These are phyloP conservation scores for Chrysochloris asiatica DNA, from an alignment of 2,113 vertebrate genomes.

Conservation along the genomic window DNA sequence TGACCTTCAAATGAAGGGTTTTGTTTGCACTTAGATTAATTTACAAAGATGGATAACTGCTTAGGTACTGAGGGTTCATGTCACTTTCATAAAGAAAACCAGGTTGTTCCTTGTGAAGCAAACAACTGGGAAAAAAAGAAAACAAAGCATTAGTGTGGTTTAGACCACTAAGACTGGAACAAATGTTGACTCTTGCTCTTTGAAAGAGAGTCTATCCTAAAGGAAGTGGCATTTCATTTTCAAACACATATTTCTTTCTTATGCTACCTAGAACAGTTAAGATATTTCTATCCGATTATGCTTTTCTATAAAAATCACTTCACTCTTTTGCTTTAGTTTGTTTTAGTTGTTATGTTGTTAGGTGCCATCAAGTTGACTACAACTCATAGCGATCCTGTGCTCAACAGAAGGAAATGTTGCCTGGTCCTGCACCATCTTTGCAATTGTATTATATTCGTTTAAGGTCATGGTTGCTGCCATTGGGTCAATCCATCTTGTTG, in stretches of 20 bases:
- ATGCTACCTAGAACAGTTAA: neutral
- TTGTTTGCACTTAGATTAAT: conserved; percentile 46
- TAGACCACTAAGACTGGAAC: neutral
- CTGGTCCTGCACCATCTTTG: too few species aligned
- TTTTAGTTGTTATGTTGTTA: too few species aligned
- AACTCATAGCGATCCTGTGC: too few species aligned
- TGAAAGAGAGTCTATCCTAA: conserved; percentile 26
- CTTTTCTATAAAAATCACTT: conserved; percentile 8
- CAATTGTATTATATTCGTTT: too few species aligned
- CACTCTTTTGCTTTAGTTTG: neutral
- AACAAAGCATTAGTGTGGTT: neutral
- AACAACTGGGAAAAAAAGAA: neutral
- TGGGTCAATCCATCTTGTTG: too few species aligned
- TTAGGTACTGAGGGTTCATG: neutral
- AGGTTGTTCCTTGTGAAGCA: neutral
- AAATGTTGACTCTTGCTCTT: conserved; percentile 31
- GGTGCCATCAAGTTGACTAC: too few species aligned
- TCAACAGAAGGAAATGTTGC: too few species aligned
- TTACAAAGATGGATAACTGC: conserved; percentile 2
- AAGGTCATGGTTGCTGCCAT: too few species aligned
- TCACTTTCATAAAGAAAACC: neutral
- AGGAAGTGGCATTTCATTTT: conserved; percentile 31
- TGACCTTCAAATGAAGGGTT: conserved; percentile 33
- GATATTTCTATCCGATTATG: neutral
- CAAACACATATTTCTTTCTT: conserved; percentile 15